Evolutionary conservation across 2,797 vertebrate species (phyloP).

Genomic region (Gephyroberyx darwinii): DNA sequence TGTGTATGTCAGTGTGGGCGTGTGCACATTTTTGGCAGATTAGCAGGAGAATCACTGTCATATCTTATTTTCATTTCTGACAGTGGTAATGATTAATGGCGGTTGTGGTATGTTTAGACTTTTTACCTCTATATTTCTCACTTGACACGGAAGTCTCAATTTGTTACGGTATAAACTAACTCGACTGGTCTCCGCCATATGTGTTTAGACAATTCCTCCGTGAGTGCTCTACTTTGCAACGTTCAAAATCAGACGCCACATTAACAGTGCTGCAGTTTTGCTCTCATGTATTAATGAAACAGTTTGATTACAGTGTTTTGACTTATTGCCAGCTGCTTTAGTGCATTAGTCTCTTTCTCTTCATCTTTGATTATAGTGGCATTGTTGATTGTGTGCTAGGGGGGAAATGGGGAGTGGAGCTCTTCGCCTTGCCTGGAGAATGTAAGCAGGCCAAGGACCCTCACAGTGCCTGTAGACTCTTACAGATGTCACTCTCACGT

Average conservation of each 20-base stretch:
- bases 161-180: conserved; percentile 79
- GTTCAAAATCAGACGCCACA: conserved; percentile 73
- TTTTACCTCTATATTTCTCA: conserved; percentile 80
- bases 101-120: conserved; percentile 79
- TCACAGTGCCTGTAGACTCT: conserved; percentile 63
- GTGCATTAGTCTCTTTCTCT: conserved; percentile 55
- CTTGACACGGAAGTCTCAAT: conserved; percentile 81
- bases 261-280: conserved; percentile 68
- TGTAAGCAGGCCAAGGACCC: conserved; percentile 66
- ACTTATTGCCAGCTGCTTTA: conserved; percentile 73
- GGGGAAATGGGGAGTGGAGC: conserved; percentile 40
- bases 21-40: conserved; percentile 78
- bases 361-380: conserved; percentile 63
- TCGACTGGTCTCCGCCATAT: conserved; percentile 71
- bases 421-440: conserved; percentile 57
- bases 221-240: conserved; percentile 56
- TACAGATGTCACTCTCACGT: conserved; percentile 75
- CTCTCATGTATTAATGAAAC: conserved; percentile 79
- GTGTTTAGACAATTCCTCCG: conserved; percentile 80
- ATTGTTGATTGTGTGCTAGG: conserved; percentile 65
- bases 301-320: conserved; percentile 76
- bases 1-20: conserved; percentile 61
- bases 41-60: conserved; percentile 81
- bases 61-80: conserved; percentile 83
- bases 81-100: conserved; percentile 82